Conservation (phyloP, 37 sponge, comb jelly and placozoan genomes). For the Eunapius fragilis region DNA sequence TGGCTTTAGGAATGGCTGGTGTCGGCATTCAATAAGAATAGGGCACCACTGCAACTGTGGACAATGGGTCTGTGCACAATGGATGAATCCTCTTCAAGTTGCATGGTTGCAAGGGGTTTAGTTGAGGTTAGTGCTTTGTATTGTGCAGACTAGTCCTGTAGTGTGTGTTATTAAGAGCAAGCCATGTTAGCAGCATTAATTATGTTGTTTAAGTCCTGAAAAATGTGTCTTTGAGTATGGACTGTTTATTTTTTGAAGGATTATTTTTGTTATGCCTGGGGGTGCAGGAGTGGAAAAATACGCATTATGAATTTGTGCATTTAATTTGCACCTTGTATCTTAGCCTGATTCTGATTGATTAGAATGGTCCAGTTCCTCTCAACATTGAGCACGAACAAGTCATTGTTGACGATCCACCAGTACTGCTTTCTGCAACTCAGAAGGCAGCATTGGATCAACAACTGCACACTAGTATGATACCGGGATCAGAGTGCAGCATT, state of each 20-base stretch:
- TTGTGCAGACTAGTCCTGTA: too few relatives aligned
- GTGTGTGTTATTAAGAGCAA: too few relatives aligned
- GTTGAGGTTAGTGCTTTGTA: neutral
- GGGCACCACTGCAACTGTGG: constrained; percentile 63
- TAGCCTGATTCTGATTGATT: constrained; percentile 29
- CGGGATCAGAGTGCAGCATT: too few relatives aligned
- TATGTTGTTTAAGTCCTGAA: too few relatives aligned
- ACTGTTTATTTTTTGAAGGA: too few relatives aligned
- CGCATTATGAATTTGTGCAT: too few relatives aligned
- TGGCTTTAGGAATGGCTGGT: constrained; percentile 45
- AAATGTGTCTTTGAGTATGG: too few relatives aligned
- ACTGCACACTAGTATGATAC: neutral
- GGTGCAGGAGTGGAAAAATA: too few relatives aligned
- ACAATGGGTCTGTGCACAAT: constrained; percentile 8
- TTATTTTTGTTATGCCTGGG: too few relatives aligned
- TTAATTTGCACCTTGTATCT: neutral
- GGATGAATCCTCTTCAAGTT: neutral
- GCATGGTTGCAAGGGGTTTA: neutral
- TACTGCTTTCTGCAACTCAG: neutral
- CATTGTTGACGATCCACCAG: neutral
- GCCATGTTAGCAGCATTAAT: too few relatives aligned
- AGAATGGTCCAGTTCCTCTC: constrained; percentile 27
- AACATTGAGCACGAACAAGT: constrained; percentile 6
- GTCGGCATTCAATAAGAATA: constrained; percentile 39
- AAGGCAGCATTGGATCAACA: constrained; percentile 3